Percentiles rank a stretch among this genome's conserved stretches.
Evolutionary conservation across 2,888 invertebrate species (phyloP).

Genomic region (Campopleginae sp.): DNA sequence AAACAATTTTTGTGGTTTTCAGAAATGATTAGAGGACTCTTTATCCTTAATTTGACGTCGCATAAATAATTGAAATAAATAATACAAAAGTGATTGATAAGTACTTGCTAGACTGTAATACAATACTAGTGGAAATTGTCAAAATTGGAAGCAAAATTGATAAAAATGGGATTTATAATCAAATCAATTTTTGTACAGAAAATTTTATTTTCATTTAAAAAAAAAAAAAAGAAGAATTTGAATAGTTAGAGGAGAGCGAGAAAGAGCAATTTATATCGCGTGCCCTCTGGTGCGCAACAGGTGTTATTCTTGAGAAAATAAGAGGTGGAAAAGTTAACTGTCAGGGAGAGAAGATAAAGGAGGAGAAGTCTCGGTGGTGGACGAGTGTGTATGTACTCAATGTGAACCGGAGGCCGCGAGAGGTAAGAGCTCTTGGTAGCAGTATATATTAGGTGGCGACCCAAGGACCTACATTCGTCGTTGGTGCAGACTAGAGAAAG

Average conservation of each 20-base stretch:
- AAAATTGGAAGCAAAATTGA: too few relatives aligned
- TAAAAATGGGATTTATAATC: background rate
- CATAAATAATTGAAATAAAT: too few relatives aligned
- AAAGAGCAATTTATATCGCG: conserved; percentile 17
- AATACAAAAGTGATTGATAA: too few relatives aligned
- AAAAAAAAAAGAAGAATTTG: background rate
- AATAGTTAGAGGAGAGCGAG: background rate
- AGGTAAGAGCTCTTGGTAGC: conserved; percentile 66
- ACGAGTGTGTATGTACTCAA: conserved; percentile 56
- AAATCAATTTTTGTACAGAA: background rate
- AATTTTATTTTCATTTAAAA: background rate
- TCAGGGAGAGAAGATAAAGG: conserved; percentile 35
- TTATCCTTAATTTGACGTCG: background rate
- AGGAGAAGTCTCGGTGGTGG: conserved; percentile 47
- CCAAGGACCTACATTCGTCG: conserved; percentile 81
- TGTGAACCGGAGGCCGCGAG: conserved; percentile 53
- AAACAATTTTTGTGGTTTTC: background rate
- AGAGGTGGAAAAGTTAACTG: conserved; percentile 54
- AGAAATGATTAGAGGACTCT: background rate
- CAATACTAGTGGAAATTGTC: too few relatives aligned
- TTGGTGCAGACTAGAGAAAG: conserved; percentile 60
- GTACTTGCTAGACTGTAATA: too few relatives aligned
- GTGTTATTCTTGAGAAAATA: conserved; percentile 54
- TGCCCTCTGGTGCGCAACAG: conserved; percentile 59
- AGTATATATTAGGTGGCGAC: conserved; percentile 79